Percentiles rank a stretch among this genome's conserved stretches.
Evolutionary conservation across 2,888 invertebrate species (phyloP).

Genomic region (Thymelicus acteon): DNA sequence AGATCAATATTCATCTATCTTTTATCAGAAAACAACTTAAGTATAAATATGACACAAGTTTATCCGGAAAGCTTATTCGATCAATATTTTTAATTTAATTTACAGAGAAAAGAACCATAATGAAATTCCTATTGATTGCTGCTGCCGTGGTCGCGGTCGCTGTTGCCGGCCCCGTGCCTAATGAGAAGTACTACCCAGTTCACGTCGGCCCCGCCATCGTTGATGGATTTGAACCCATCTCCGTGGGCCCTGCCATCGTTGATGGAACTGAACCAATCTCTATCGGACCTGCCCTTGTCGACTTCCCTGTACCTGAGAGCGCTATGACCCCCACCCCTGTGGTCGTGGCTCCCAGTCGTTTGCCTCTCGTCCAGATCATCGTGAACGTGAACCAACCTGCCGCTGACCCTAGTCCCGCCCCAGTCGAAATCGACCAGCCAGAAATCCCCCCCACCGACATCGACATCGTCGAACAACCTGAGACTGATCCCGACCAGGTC

Average conservation of each 20-base stretch:
- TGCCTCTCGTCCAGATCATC: constrained; percentile 50
- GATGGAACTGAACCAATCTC: constrained; percentile 35
- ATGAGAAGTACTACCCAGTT: constrained; percentile 22
- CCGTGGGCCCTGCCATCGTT: constrained; percentile 38
- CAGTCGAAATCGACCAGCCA: constrained; percentile 43
- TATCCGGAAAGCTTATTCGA: too few relatives aligned
- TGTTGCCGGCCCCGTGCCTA: constrained; percentile 36
- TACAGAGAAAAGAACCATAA: constrained; percentile 19
- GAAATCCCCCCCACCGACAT: constrained; percentile 39
- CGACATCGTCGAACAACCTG: constrained; percentile 34
- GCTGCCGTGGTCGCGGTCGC: constrained; percentile 45
- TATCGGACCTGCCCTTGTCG: constrained; percentile 40
- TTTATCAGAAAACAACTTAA: too few relatives aligned
- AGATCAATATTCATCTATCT: too few relatives aligned
- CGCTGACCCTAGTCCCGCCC: constrained; percentile 36
- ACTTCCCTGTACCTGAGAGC: constrained; percentile 19
- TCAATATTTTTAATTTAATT: neutral
- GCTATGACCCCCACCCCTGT: constrained; percentile 4
- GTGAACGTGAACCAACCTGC: constrained; percentile 42
- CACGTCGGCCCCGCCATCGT: constrained; percentile 44
- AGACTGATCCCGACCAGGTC: constrained; percentile 32
- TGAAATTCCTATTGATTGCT: constrained; percentile 41
- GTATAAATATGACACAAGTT: too few relatives aligned
- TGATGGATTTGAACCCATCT: constrained; percentile 33
- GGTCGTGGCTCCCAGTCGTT: neutral